Conservation (phyloP, 1,140 invertebrate genomes). For the Drosophila triauraria region DNA sequence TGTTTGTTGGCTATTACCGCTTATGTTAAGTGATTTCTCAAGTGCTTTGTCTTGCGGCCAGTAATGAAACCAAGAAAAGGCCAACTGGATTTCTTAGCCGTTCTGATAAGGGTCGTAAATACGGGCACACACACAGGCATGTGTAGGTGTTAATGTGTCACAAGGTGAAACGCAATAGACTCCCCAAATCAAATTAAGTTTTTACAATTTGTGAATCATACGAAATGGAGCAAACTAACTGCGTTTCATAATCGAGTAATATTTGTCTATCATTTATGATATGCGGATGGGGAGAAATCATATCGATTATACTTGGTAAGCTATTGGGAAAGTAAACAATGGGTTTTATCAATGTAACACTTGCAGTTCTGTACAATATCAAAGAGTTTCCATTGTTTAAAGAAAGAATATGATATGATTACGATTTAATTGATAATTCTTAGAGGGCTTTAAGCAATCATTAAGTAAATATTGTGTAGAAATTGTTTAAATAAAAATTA, state of each 20-base stretch:
- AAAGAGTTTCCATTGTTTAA: constrained; percentile 6
- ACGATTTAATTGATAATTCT: background rate
- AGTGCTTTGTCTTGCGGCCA: constrained; percentile 50
- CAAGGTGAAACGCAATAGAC: constrained; percentile 44
- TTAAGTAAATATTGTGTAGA: background rate
- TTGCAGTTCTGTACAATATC: background rate
- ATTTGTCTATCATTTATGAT: constrained; percentile 27
- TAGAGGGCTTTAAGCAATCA: background rate
- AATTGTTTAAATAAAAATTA: background rate
- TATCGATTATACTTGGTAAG: constrained; percentile 1
- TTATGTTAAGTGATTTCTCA: constrained; percentile 74
- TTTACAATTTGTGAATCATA: constrained; percentile 43
- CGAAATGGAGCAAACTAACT: constrained; percentile 26
- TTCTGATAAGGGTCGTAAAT: constrained; percentile 45
- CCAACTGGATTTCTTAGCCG: constrained; percentile 38
- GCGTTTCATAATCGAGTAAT: constrained; percentile 23
- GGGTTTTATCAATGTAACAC: background rate
- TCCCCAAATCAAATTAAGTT: constrained; percentile 28
- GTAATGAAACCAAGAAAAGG: constrained; percentile 50
- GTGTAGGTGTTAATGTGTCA: constrained; percentile 31
- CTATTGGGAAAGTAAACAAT: constrained; percentile 19
- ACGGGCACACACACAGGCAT: background rate
- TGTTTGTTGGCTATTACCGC: constrained; percentile 55
- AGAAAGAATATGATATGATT: background rate
- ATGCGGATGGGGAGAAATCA: constrained; percentile 1